phyloP scores from a whole-genome alignment of 2,797 vertebrate species.

The Anas georgica region DNA sequence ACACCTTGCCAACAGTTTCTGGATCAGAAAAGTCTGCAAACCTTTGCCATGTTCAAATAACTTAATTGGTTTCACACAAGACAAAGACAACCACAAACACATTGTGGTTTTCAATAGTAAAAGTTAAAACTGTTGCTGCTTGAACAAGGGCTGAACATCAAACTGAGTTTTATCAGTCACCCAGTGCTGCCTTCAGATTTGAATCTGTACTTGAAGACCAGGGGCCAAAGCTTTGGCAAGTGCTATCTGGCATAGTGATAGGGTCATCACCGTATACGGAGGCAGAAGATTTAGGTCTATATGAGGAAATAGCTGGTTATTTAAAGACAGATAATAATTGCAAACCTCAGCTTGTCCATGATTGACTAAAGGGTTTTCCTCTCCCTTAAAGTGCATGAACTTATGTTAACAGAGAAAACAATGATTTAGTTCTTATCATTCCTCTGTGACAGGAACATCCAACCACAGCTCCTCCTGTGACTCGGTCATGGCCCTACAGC shows the following conservation, averaged over 20 bases:
- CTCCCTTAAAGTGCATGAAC: not conserved
- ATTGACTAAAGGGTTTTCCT: not conserved
- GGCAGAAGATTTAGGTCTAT: not conserved
- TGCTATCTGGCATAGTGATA: not conserved
- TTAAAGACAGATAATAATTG: not conserved
- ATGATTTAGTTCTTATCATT: not conserved
- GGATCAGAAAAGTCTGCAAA: conserved; percentile 2
- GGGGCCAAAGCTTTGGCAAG: not conserved
- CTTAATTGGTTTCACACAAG: not conserved
- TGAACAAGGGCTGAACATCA: not conserved
- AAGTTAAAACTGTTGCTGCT: not conserved
- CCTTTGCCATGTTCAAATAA: not conserved
- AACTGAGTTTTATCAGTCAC: not conserved
- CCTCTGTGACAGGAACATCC: not conserved
- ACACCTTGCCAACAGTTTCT: not conserved
- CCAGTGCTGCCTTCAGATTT: not conserved
- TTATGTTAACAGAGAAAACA: not conserved
- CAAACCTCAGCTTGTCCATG: not conserved
- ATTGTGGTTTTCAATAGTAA: conserved; percentile 1
- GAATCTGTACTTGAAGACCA: not conserved
- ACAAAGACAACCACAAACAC: conserved; percentile 29
- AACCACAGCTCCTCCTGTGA: not conserved
- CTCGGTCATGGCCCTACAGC: not conserved
- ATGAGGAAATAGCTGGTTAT: not conserved
- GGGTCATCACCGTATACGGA: not conserved